Evolutionary conservation across 2,113 vertebrate species (phyloP).

Genomic region (Protobothrops flavoviridis): DNA sequence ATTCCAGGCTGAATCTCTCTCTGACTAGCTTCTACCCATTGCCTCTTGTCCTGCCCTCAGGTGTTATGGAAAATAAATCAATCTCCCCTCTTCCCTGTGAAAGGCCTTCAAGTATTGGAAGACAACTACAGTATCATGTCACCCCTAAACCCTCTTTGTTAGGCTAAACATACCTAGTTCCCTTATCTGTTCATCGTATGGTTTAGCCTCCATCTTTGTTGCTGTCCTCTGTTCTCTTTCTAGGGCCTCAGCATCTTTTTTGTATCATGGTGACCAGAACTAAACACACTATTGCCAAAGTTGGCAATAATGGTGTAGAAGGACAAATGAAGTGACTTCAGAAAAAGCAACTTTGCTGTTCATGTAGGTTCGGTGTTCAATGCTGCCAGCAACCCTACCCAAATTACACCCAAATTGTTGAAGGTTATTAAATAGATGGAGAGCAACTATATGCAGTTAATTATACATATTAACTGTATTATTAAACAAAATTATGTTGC

Average conservation of each 20-base stretch:
- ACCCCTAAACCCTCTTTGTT: background rate
- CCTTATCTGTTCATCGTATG: background rate
- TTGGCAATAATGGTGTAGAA: background rate
- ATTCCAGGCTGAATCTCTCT: background rate
- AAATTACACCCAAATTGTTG: background rate
- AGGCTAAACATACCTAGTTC: background rate
- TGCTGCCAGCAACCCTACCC: background rate
- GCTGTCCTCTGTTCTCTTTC: background rate
- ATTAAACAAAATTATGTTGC: background rate
- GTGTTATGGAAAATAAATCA: background rate
- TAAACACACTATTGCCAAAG: background rate
- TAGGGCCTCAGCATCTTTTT: background rate
- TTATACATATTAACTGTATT: background rate
- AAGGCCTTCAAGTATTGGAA: background rate
- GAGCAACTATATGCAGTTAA: background rate
- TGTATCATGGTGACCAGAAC: background rate
- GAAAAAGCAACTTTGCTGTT: background rate
- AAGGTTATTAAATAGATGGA: background rate
- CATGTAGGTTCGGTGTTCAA: background rate
- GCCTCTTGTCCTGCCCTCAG: background rate
- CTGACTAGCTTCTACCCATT: background rate
- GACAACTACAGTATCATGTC: background rate
- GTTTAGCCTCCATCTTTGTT: background rate
- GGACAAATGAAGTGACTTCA: background rate
- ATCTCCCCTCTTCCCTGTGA: background rate